Conservation (phyloP, 2,113 vertebrate species). For the Cisticola juncidis region DNA sequence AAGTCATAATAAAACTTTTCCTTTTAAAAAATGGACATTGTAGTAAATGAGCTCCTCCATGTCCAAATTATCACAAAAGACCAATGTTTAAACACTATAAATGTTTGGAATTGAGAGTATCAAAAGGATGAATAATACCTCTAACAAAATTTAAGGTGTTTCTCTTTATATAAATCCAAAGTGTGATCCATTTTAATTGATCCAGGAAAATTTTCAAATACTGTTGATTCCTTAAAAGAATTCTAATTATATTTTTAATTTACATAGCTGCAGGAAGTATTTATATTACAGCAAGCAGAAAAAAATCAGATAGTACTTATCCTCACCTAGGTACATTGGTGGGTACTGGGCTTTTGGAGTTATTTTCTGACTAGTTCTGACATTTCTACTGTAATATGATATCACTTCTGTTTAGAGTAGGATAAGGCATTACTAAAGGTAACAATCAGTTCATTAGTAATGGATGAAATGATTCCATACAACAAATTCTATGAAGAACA, state of each 20-base stretch:
- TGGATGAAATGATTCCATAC: not conserved
- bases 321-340: not conserved
- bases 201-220: not conserved
- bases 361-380: not conserved
- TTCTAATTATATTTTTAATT: not conserved
- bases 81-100: not conserved
- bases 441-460: not conserved
- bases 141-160: not conserved
- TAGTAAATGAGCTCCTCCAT: not conserved
- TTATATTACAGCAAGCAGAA: not conserved
- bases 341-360: not conserved
- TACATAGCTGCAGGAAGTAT: not conserved
- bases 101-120: not conserved
- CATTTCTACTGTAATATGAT: not conserved
- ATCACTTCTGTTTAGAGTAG: not conserved
- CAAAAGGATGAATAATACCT: not conserved
- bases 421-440: not conserved
- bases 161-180: not conserved
- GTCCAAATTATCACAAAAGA: not conserved
- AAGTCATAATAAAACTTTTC: not conserved
- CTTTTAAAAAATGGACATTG: not conserved
- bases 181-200: not conserved
- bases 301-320: not conserved
- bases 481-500: not conserved
- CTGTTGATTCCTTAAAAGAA: not conserved